Conservation (phyloP, 2,797 vertebrate genomes). For the Simalia tracyae region DNA sequence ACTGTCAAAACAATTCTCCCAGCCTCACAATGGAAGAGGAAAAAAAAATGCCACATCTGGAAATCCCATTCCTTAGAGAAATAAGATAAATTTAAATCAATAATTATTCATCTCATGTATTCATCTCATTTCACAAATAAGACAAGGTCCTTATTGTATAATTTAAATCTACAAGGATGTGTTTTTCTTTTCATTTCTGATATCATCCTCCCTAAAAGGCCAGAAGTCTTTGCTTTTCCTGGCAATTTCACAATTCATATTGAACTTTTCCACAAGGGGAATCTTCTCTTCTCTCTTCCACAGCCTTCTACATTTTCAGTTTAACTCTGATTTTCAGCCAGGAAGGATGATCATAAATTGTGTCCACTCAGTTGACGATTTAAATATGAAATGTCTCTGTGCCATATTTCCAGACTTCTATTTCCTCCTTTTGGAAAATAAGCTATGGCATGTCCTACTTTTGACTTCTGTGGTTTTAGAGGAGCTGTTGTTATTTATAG, state of each 20-base stretch:
- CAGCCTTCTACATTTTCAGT: conserved; percentile 24
- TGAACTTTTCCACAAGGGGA: conserved; percentile 49
- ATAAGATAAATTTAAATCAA: conserved; percentile 20
- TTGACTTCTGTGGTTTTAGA: conserved; percentile 13
- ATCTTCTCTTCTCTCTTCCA: conserved; percentile 24
- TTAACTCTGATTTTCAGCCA: conserved; percentile 47
- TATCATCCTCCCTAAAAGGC: background rate
- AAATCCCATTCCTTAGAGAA: conserved; percentile 27
- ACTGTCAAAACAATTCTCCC: background rate
- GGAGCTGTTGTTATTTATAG: conserved; percentile 45
- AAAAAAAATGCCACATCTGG: background rate
- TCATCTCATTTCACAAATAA: background rate
- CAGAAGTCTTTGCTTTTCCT: conserved; percentile 11
- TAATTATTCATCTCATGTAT: background rate
- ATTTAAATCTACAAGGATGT: conserved; percentile 24
- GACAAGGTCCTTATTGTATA: conserved; percentile 13
- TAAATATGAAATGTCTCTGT: conserved; percentile 23
- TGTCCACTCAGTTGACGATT: conserved; percentile 47
- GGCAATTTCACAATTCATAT: conserved; percentile 11
- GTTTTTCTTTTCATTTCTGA: conserved; percentile 44
- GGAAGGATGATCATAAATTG: conserved; percentile 48
- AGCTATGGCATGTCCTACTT: conserved; percentile 23
- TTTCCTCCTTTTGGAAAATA: conserved; percentile 51
- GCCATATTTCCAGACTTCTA: conserved; percentile 27
- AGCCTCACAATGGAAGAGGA: background rate